phyloP scores from a whole-genome alignment of 2,888 invertebrate genomes.

The Agriotes lineatus region DNA sequence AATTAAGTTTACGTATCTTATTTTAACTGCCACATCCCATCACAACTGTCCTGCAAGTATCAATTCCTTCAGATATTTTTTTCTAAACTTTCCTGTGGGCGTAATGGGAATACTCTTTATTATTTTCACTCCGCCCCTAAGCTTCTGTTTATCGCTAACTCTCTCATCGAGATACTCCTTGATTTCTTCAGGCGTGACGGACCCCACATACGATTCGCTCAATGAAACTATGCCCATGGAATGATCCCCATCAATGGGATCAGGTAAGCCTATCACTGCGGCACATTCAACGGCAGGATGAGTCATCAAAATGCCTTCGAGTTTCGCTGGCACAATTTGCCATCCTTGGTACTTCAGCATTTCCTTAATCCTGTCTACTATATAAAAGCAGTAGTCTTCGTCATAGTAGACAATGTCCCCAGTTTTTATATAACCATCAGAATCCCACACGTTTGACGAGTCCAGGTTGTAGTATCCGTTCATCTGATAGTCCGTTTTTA shows the following conservation, averaged over 20 bases:
- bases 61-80: background rate
- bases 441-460: conserved; percentile 64
- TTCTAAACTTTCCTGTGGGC: conserved; percentile 5
- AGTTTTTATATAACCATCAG: conserved; percentile 66
- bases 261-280: conserved; percentile 83
- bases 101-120: conserved; percentile 17
- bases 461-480: conserved; percentile 67
- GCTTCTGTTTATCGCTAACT: conserved; percentile 5
- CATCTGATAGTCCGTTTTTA: conserved; percentile 62
- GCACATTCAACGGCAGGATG: conserved; percentile 82
- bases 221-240: conserved; percentile 69
- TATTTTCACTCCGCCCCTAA: conserved; percentile 17
- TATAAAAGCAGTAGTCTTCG: conserved; percentile 64
- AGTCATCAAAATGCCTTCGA: conserved; percentile 80
- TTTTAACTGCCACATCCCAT: background rate
- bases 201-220: conserved; percentile 35
- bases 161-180: conserved; percentile 11
- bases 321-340: conserved; percentile 74
- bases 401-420: conserved; percentile 68
- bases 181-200: background rate
- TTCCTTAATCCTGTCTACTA: conserved; percentile 65
- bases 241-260: conserved; percentile 76
- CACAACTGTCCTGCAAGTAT: background rate
- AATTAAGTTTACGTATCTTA: too few species aligned
- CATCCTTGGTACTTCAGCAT: conserved; percentile 65